Conservation (phyloP, 2,113 vertebrate genomes). For the Jaculus jaculus region DNA sequence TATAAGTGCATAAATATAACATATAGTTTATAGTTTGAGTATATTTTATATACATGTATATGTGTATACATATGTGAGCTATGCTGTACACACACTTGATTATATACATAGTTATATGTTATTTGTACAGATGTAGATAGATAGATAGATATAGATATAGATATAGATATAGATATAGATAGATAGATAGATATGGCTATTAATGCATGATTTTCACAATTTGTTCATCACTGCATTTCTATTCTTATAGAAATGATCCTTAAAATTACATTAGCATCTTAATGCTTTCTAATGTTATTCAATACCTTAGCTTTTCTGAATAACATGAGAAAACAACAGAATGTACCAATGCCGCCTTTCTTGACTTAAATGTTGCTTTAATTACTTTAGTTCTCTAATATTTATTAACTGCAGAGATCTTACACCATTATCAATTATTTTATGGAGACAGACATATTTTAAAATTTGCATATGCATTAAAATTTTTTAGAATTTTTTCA, state of each 20-base stretch:
- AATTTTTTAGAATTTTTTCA: too few species aligned
- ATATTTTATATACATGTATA: neutral
- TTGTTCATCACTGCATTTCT: neutral
- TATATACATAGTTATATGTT: neutral
- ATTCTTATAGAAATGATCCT: neutral
- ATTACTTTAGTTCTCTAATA: neutral
- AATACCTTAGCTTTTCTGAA: neutral
- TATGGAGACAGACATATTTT: neutral
- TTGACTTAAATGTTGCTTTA: neutral
- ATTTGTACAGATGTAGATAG: too few species aligned
- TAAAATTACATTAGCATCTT: neutral
- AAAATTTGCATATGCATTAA: neutral
- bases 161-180: neutral
- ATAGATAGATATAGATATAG: too few species aligned
- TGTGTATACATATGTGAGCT: neutral
- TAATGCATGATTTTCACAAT: neutral
- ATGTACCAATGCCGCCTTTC: neutral
- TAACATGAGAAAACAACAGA: neutral
- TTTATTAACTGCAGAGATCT: neutral
- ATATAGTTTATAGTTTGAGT: too few species aligned
- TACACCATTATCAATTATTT: neutral
- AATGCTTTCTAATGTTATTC: neutral
- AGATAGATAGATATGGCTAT: neutral
- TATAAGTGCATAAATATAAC: too few species aligned
- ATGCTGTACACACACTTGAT: neutral